Conservation (phyloP, 2,113 vertebrate species). For the Cyprinodon brontotheroides region DNA sequence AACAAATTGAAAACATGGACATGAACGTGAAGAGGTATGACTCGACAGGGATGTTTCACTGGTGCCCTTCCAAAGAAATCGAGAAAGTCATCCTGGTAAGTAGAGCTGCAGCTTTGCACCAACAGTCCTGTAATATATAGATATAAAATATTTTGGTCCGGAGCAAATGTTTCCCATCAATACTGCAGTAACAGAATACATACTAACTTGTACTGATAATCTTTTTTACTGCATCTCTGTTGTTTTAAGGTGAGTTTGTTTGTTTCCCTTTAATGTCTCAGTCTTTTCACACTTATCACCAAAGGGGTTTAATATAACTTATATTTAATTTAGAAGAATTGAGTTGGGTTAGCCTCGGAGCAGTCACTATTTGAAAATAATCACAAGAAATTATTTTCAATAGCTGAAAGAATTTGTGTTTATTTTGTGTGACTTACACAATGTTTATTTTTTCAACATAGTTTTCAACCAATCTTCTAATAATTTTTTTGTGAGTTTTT, state of each 20-base stretch:
- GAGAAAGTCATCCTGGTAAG: constrained; percentile 99
- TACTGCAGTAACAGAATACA: constrained; percentile 46
- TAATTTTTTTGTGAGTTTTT: no score
- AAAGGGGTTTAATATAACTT: not conserved
- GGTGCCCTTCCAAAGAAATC: constrained; percentile 96
- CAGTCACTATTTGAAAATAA: no score
- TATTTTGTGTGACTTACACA: not conserved
- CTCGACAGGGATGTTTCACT: constrained; percentile 99
- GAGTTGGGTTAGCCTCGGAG: not conserved
- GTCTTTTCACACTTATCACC: not conserved
- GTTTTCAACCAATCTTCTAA: no score
- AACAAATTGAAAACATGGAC: constrained; percentile 98
- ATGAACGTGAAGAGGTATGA: constrained; percentile 97
- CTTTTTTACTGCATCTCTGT: constrained; percentile 77
- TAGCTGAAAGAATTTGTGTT: not conserved
- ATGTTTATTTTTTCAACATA: no score
- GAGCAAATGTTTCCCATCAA: constrained; percentile 33
- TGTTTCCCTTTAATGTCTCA: not conserved
- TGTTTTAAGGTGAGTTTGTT: constrained; percentile 77
- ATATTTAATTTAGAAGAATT: not conserved
- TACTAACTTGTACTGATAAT: constrained; percentile 74
- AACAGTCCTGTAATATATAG: not conserved
- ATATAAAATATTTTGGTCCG: constrained; percentile 22
- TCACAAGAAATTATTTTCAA: not conserved
- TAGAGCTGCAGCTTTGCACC: constrained; percentile 25